Evolutionary conservation across 2,797 vertebrate genomes (phyloP), one percentile per base, ranked within the genome.

Genomic region (Melanotaenia parkinsoni): DNA sequence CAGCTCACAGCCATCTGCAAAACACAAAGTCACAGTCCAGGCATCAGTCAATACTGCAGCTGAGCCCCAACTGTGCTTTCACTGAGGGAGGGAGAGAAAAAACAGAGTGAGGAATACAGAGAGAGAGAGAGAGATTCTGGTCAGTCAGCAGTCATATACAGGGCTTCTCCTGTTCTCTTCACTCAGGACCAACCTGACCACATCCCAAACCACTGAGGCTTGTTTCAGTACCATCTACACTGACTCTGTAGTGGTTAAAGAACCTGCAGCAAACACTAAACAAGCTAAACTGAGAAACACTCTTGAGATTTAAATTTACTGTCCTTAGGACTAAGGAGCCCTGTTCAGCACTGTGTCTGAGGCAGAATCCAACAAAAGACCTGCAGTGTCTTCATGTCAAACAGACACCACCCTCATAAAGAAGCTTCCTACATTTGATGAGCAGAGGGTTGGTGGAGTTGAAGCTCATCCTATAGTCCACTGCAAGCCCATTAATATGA

Each of bases 141-240:
- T 89, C 84, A 47, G 88, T 92, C 90, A 92, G 90, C 90, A 88
- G 81, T 83, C 88, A 79, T 74, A 82, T 88, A 93, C 91, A 92
- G 90, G 80, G 73, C 88, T 93, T 79, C 85, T 92, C 88, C 88
- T 90, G 86, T 91, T 89, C 87, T 70, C 79, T 74, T 85, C 69
- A 74, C 77, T 77, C 77, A 80, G 82, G 70, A 74, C 62, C 61
- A 58, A 62, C 28, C 81, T 90, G 89, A 86, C 86, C 56, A 56
- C 38, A 0, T 86, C 72, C 87, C 87, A 92, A 83, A 84, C 72
- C 74, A 80, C 75, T 77, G 82, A 84, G 85, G 79, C 66, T 60
- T 43, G 64, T 76, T 89, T 86, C 79, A 88, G 69, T 35, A 77
- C 69, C 67, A 74, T 75, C 69, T 76, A 83, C 70, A 74, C 64